A percentile compares a stretch with the other conserved stretches of the same genome.
Conservation (phyloP, 2,113 vertebrate genomes). For the Eretmochelys imbricata region DNA sequence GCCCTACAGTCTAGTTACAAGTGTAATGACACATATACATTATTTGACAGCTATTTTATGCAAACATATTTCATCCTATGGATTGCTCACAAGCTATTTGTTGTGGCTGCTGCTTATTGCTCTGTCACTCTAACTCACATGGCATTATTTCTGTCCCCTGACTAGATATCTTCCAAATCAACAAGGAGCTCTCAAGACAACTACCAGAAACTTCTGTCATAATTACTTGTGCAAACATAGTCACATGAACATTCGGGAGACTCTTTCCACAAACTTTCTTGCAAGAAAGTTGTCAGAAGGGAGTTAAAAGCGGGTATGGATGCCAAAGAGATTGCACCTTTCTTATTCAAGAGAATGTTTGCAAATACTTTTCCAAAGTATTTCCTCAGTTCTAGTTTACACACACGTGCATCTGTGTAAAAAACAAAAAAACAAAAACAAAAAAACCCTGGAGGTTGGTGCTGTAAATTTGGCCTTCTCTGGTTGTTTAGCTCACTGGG, state of each 20-base stretch:
- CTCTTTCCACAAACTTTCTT: background rate
- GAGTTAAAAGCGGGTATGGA: background rate
- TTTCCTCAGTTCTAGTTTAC: constrained; percentile 57
- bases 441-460: constrained; percentile 12
- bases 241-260: background rate
- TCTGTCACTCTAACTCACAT: background rate
- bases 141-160: background rate
- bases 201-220: background rate
- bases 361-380: constrained; percentile 6
- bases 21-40: background rate
- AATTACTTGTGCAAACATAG: background rate
- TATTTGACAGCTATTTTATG: background rate
- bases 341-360: constrained; percentile 18
- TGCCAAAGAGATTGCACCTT: background rate
- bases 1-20: background rate
- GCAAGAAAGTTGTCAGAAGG: background rate
- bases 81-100: accelerated
- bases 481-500: constrained; percentile 50
- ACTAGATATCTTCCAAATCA: background rate
- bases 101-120: accelerated
- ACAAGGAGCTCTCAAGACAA: background rate
- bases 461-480: constrained; percentile 50
- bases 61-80: background rate
- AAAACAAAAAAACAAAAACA: background rate
- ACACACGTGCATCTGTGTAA: constrained; percentile 48